These are phyloP conservation scores for Mastigias papua DNA, from an alignment of 30 jellyfish, hydroid and myxozoan genomes.

Conservation along the genomic window DNA sequence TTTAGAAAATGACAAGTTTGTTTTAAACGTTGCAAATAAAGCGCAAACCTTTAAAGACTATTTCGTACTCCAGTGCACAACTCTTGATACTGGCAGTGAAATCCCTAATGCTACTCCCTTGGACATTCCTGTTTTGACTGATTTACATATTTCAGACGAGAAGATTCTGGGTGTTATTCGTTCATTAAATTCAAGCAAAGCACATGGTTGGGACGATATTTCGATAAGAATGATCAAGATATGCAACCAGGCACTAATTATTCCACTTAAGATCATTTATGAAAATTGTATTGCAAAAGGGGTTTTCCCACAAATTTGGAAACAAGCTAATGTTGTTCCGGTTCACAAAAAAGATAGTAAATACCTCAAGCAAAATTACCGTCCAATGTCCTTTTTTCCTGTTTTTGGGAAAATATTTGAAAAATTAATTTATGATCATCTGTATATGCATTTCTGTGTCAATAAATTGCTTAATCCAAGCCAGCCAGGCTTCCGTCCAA, in stretches of 20 bases:
- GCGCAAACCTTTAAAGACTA: conserved; percentile 19
- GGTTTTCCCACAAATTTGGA: conserved; percentile 38
- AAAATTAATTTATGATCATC: conserved; percentile 18
- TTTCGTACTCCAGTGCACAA: conserved; percentile 46
- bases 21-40: neutral
- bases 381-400: conserved; percentile 46
- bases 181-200: conserved; percentile 33
- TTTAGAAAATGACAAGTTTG: conserved; percentile 20
- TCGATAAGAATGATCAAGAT: conserved; percentile 47
- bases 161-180: conserved; percentile 16
- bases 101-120: conserved; percentile 4
- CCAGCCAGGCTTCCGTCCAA: conserved; percentile 41
- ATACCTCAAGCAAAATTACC: conserved; percentile 2
- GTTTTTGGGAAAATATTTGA: conserved; percentile 44
- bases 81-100: conserved; percentile 32
- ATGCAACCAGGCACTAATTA: conserved; percentile 39
- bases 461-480: conserved; percentile 11
- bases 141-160: conserved; percentile 21
- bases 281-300: conserved; percentile 7
- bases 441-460: conserved; percentile 19
- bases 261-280: conserved; percentile 21
- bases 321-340: conserved; percentile 57
- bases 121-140: neutral
- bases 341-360: conserved; percentile 34
- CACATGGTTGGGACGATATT: conserved; percentile 65